Evolutionary conservation across 2,797 vertebrate species (phyloP), one percentile per base, ranked within the genome.

Genomic region (Telmatherina bonti): DNA sequence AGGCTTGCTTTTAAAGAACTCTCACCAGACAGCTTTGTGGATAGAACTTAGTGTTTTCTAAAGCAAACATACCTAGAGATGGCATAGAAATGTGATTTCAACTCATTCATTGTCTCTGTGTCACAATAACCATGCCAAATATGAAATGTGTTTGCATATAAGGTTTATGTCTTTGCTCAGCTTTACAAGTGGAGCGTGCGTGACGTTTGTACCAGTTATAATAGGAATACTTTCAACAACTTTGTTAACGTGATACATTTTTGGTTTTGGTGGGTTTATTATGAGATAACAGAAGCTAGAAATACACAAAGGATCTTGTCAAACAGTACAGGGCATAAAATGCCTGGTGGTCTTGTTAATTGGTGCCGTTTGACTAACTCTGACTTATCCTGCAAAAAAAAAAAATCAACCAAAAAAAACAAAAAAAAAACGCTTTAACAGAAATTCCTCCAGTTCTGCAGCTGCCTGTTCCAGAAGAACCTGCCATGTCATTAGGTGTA

Each of bases 201-300:
- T 62, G 74, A 78, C 52, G 70, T 75, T 85, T 77, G 38, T 58
- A 68, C 45, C 18, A n/a, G n/a, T n/a, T n/a, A n/a, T n/a, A n/a
- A n/a, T n/a, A n/a, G n/a, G n/a, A n/a, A n/a, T n/a, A n/a, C n/a
- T n/a, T n/a, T n/a, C n/a, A n/a, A n/a, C n/a, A n/a, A n/a, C n/a
- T n/a, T n/a, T n/a, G n/a, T n/a, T n/a, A n/a, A n/a, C n/a, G n/a
- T n/a, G n/a, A n/a, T n/a, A 5, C 5, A 20, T 45, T 20, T 69
- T 52, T 41, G 68, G 45, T 76, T 79, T 67, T 57, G 79, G 7
- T 56, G 57, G 49, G 51, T 69, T 66, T 84, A 82, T 87, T 83
- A 77, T 3, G 3, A 78, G 71, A 70, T 75, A 88, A 84, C 73
- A 76, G 71, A 74, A 78, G 81, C 78, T 73, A 66, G 54, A 13